These are phyloP conservation scores for Macropodus opercularis DNA, from an alignment of 2,797 vertebrate genomes.

Conservation along the genomic window DNA sequence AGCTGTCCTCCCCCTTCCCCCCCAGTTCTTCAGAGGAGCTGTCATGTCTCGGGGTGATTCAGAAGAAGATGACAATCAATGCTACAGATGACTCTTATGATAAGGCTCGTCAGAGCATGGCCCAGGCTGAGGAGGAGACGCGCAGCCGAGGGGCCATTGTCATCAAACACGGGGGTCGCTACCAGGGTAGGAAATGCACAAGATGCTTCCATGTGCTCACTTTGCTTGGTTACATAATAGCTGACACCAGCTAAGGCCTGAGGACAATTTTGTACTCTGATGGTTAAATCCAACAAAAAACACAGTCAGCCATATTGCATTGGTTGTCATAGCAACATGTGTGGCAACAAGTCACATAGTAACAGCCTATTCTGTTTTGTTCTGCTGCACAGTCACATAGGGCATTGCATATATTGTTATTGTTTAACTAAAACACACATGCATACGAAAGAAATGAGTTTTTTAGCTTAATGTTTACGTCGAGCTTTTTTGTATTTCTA, in stretches of 20 bases:
- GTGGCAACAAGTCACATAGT: constrained; percentile 47
- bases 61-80: constrained; percentile 93
- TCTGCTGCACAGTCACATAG: neutral
- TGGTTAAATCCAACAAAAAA: constrained; percentile 14
- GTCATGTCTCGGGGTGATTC: constrained; percentile 82
- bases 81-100: constrained; percentile 95
- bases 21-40: constrained; percentile 61
- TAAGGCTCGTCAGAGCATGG: constrained; percentile 92
- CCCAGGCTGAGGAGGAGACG: constrained; percentile 91
- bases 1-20: neutral
- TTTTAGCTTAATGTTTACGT: constrained; percentile 3
- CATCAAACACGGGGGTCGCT: constrained; percentile 89
- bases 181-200: constrained; percentile 78
- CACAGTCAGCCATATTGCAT: constrained; percentile 52
- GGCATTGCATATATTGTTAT: neutral
- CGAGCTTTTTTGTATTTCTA: constrained; percentile 8
- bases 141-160: constrained; percentile 90
- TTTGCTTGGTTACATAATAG: constrained; percentile 31
- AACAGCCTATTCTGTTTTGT: constrained; percentile 22
- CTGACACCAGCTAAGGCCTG: constrained; percentile 36
- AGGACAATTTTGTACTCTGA: constrained; percentile 50
- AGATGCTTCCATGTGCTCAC: neutral
- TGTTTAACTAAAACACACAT: neutral
- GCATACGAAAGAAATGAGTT: neutral
- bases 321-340: constrained; percentile 53